These are phyloP conservation scores for Neomonachus schauinslandi DNA, from an alignment of 2,113 vertebrate genomes.

Conservation along the genomic window DNA sequence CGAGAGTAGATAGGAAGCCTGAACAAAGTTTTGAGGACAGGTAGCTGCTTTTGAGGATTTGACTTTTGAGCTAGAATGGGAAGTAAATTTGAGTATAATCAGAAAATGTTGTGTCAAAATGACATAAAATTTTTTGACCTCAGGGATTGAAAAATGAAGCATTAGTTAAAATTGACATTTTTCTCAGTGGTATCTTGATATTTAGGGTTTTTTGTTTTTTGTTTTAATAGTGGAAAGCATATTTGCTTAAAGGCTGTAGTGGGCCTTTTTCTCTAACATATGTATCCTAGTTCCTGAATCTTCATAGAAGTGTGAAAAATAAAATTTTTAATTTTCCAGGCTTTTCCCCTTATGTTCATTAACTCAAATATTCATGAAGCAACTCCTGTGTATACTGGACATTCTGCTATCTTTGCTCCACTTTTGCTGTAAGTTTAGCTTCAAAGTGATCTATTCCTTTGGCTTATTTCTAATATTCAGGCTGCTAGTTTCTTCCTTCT, in stretches of 20 bases:
- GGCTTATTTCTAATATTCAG: constrained; percentile 8
- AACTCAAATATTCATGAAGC: neutral
- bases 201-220: neutral
- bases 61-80: neutral
- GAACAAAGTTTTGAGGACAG: neutral
- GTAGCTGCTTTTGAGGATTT: neutral
- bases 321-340: neutral
- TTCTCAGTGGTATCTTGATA: neutral
- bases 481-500: constrained; percentile 23
- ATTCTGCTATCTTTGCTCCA: neutral
- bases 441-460: constrained; percentile 32
- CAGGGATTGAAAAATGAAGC: neutral
- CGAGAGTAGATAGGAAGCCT: neutral
- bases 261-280: neutral
- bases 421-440: neutral
- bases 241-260: neutral
- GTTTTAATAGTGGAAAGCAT: neutral
- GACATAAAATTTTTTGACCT: neutral
- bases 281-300: neutral
- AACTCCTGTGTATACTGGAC: neutral
- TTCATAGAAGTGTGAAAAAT: neutral
- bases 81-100: neutral
- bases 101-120: constrained; percentile 6
- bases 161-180: neutral
- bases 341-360: neutral